These are phyloP conservation scores for Leptoteleia sp. DNA, from an alignment of 1,140 invertebrate species.

Conservation along the genomic window DNA sequence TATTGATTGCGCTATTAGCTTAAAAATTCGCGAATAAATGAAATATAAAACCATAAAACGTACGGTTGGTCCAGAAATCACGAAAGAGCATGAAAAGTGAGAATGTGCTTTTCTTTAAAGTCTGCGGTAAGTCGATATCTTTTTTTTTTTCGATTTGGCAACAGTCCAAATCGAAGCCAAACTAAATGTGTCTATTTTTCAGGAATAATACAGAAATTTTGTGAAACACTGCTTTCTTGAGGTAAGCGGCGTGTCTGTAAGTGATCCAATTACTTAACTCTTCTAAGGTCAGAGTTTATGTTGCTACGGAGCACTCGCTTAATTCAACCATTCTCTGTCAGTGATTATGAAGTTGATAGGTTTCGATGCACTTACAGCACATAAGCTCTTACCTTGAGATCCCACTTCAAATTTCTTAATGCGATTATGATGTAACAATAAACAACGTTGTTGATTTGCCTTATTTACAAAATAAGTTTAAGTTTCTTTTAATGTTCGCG, in stretches of 20 bases:
- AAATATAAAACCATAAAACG: not conserved
- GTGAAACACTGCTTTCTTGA: conserved; percentile 66
- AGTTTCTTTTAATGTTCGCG: no score
- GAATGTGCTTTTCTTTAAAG: conserved; percentile 29
- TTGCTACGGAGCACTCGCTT: conserved; percentile 61
- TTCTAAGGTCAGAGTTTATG: conserved; percentile 74
- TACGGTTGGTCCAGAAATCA: conserved; percentile 14
- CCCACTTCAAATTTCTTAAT: conserved; percentile 41
- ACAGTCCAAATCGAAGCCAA: conserved; percentile 17
- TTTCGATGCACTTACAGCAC: conserved; percentile 75
- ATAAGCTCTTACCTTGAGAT: conserved; percentile 78
- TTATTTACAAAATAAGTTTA: no score
- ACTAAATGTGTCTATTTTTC: conserved; percentile 60
- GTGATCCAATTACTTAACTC: conserved; percentile 67
- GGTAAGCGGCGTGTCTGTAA: conserved; percentile 73
- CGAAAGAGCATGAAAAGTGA: conserved; percentile 24
- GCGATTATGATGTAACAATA: conserved; percentile 25
- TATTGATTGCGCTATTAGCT: not conserved
- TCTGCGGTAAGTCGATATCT: conserved; percentile 51
- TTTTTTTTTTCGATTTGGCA: conserved; percentile 40
- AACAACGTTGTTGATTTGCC: no score
- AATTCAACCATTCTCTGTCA: conserved; percentile 53
- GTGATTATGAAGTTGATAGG: conserved; percentile 63
- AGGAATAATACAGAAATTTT: conserved; percentile 63
- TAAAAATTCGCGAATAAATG: conserved; percentile 4